These are phyloP conservation scores for Spinus pinus DNA, from an alignment of 2,797 vertebrate species.

Conservation along the genomic window DNA sequence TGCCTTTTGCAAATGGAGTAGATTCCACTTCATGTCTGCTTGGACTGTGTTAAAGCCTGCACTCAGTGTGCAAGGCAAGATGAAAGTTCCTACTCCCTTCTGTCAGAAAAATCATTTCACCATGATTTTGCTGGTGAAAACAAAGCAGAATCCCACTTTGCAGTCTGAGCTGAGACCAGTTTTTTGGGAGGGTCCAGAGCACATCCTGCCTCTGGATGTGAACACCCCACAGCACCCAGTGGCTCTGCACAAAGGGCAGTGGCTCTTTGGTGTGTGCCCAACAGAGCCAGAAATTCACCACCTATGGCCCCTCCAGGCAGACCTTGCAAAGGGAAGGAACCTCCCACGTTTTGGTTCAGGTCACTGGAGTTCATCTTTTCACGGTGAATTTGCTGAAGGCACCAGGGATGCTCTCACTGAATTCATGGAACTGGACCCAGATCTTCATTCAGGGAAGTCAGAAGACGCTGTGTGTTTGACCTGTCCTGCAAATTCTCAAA, in stretches of 20 bases:
- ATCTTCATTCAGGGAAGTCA: neutral
- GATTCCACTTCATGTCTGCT: neutral
- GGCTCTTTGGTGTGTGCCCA: neutral
- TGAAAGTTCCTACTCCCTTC: neutral
- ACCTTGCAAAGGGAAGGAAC: neutral
- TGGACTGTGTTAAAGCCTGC: neutral
- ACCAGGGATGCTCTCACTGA: fast-evolving
- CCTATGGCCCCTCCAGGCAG: fast-evolving
- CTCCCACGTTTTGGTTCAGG: neutral
- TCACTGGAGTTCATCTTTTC: neutral
- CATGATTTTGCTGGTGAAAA: neutral
- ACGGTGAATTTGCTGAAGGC: neutral
- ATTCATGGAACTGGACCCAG: neutral
- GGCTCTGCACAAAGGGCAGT: neutral
- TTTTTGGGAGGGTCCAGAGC: neutral
- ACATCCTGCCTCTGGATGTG: neutral
- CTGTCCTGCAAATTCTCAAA: neutral
- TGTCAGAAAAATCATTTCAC: neutral
- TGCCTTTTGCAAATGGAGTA: neutral
- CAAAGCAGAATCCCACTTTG: neutral
- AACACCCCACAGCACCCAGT: neutral
- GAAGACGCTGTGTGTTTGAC: neutral
- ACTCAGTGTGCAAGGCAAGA: neutral
- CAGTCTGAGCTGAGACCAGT: neutral
- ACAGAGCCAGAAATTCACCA: neutral